A percentile compares a stretch with the other conserved stretches of the same genome.
phyloP scores from a whole-genome alignment of 2,797 vertebrate genomes.

The Takifugu rubripes region DNA sequence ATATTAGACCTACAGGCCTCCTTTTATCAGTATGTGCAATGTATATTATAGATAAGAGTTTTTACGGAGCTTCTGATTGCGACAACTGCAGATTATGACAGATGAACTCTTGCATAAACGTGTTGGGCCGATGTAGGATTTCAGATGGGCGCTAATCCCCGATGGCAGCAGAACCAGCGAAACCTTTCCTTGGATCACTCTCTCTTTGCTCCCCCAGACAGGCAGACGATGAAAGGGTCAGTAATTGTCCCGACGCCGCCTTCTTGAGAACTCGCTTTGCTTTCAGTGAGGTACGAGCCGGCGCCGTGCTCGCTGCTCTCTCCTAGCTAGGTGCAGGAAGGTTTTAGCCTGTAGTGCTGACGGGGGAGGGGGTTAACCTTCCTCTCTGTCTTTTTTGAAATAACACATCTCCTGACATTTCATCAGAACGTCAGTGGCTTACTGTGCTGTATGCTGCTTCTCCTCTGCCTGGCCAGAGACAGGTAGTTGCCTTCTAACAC shows the following conservation, averaged over 20 bases:
- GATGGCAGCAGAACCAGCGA: too few relatives aligned
- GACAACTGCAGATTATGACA: conserved; percentile 20
- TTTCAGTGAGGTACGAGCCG: conserved; percentile 29
- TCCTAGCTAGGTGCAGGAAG: background rate
- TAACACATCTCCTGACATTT: conserved; percentile 26
- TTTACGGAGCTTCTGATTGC: conserved; percentile 18
- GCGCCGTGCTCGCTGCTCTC: conserved; percentile 11
- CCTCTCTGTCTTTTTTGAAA: conserved; percentile 5
- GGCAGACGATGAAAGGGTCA: too few relatives aligned
- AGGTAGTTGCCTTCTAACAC: conserved; percentile 64
- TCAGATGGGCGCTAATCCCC: background rate
- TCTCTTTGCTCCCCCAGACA: too few relatives aligned
- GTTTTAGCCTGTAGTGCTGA: conserved; percentile 33
- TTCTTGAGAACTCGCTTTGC: too few relatives aligned
- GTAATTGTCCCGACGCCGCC: too few relatives aligned
- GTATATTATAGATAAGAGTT: conserved; percentile 37
- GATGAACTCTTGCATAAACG: background rate
- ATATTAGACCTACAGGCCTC: too few relatives aligned
- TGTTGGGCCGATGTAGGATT: background rate
- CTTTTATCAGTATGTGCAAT: conserved; percentile 39
- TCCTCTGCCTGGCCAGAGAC: conserved; percentile 48
- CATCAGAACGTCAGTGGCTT: conserved; percentile 35
- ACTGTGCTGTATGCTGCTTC: conserved; percentile 55
- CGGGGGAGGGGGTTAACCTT: conserved; percentile 1
- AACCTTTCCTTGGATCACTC: too few relatives aligned